These are phyloP conservation scores for Ephydatia muelleri DNA, from an alignment of 37 sponge, comb jelly and placozoan genomes.

Conservation along the genomic window DNA sequence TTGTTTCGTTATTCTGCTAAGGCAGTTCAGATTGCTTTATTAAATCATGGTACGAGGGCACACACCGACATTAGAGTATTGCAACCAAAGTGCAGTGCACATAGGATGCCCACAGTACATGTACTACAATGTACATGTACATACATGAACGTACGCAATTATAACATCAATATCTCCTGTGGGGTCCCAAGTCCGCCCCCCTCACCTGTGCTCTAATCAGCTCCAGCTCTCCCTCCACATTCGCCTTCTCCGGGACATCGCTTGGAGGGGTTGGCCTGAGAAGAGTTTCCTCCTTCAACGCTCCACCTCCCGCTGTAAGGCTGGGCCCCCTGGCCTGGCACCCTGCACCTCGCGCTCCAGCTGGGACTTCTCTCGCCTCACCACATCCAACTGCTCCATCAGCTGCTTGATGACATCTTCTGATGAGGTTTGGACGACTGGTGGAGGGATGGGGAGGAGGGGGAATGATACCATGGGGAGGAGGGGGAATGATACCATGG, in stretches of 20 bases:
- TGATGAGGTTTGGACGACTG: neutral
- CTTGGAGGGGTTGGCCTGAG: neutral
- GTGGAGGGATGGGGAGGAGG: neutral
- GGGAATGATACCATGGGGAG: neutral
- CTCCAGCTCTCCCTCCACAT: neutral
- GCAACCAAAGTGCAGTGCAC: no score
- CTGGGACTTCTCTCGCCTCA: neutral
- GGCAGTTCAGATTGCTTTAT: no score
- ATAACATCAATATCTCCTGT: no score
- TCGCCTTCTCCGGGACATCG: neutral
- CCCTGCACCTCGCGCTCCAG: no score
- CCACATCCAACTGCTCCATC: neutral
- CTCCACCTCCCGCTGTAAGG: neutral
- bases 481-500: neutral
- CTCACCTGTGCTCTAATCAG: neutral
- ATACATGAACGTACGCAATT: no score
- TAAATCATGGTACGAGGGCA: no score
- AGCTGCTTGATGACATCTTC: neutral
- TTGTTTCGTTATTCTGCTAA: no score
- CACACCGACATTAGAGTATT: no score
- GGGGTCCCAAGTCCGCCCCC: neutral
- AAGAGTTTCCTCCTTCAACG: neutral
- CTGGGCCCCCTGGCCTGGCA: neutral
- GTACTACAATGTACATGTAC: no score
- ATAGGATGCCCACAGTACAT: no score